phyloP scores from a whole-genome alignment of 2,797 vertebrate species.

The Spizella passerina region DNA sequence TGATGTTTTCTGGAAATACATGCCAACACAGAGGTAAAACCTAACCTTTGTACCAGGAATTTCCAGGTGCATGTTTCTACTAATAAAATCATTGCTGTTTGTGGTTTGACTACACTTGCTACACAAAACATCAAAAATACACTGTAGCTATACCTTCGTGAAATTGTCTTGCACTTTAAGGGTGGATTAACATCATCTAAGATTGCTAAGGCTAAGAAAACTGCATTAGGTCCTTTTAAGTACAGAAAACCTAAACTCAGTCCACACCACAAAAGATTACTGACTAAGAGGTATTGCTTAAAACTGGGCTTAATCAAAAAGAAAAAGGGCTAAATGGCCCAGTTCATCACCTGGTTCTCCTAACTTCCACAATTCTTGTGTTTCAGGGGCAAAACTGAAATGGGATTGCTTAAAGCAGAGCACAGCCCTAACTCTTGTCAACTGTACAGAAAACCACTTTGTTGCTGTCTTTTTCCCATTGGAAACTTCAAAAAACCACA shows the following conservation, averaged over 20 bases:
- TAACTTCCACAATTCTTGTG: not conserved
- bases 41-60: not conserved
- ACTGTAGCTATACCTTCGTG: not conserved
- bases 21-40: not conserved
- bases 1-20: not conserved
- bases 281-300: not conserved
- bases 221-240: not conserved
- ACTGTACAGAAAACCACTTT: accelerated
- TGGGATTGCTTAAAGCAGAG: not conserved
- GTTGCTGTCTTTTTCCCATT: not conserved
- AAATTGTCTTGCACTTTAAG: not conserved
- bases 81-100: not conserved
- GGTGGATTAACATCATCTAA: not conserved
- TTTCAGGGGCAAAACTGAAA: not conserved
- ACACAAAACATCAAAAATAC: not conserved
- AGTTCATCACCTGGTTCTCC: not conserved
- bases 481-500: not conserved
- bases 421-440: not conserved
- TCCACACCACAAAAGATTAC: not conserved
- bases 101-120: not conserved
- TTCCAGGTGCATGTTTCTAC: not conserved
- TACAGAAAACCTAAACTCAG: not conserved
- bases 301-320: not conserved
- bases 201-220: not conserved
- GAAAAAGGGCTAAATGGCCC: not conserved